Evolutionary conservation across 2,888 invertebrate genomes (phyloP), one percentile per base, ranked within the genome.

Genomic region (Drosophila multiciliata): DNA sequence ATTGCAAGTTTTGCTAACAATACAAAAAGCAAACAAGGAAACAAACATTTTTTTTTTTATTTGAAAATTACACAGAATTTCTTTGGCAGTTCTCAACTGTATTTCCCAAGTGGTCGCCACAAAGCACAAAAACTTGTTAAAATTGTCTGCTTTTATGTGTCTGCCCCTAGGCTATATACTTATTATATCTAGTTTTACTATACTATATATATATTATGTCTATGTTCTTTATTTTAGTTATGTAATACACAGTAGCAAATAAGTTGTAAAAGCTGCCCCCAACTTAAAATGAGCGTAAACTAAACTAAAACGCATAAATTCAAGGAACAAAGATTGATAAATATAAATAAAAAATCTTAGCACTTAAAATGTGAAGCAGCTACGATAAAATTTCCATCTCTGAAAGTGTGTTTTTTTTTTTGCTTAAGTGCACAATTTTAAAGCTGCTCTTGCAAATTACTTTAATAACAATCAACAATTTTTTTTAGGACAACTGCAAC

Each of bases 31-130:
- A 29, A 40, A 50, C 45, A 49, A 57, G 23, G 9, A 49, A 55
- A 58, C 49, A 62, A 45, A 45, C 1, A 45, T 7, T 15, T 15
- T 15, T 15, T 60, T 53, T 72, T 71, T 61, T 32, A 50, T 75
- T 68, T 60, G 49, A 54, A 76, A 74, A 64, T 74, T 60, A 69
- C 59, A 74, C 35, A 52, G 60, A 68, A 63, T 60, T 38, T 66
- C 53, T 76, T 33, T 60, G 45, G n/a, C 42, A 73, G 58, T 74
- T 63, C 36, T 50, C 50, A 40, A 73, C 45, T 57, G 42, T 49
- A 57, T 52, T 60, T 29, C 7, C 52, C 45, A 53, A 74, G 67
- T 66, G 62, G 35, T 35, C 26, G 59, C 29, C 29, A 20, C 62
- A 23, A 64, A 57, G 55, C 62, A 53, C 26, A 20, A 54, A 67